phyloP scores from a whole-genome alignment of 2,113 vertebrate genomes.

The Aptenodytes forsteri region DNA sequence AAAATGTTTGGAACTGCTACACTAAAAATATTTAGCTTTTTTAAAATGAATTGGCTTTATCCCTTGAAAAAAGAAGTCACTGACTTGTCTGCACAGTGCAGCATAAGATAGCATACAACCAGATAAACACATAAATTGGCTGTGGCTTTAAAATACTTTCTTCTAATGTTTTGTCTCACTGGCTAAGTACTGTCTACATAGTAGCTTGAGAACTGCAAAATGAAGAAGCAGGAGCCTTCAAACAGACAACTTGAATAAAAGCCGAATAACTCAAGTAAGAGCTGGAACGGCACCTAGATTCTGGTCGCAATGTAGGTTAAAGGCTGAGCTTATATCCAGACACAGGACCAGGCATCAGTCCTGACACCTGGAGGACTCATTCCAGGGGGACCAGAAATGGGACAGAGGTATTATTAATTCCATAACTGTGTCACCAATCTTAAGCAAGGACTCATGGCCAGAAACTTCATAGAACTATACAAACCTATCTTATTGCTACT shows the following conservation, averaged over 20 bases:
- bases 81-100: background rate
- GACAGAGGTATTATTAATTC: conserved; percentile 65
- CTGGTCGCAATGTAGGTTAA: conserved; percentile 36
- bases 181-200: background rate
- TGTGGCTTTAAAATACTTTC: background rate
- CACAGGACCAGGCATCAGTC: conserved; percentile 23
- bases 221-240: background rate
- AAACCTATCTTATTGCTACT: background rate
- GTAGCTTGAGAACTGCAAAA: background rate
- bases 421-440: conserved; percentile 35
- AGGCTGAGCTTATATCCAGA: conserved; percentile 41
- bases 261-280: background rate
- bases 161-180: background rate
- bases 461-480: background rate
- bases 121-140: background rate
- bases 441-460: conserved; percentile 39
- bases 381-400: conserved; percentile 52
- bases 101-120: background rate
- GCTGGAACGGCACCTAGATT: conserved; percentile 35
- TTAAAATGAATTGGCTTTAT: background rate
- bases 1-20: background rate
- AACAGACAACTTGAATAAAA: background rate
- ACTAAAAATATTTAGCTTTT: background rate
- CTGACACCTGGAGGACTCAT: conserved; percentile 21
- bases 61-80: background rate